Base-by-base conservation (phyloP, 2,113 vertebrate genomes). In the Sceloporus undulatus region DNA sequence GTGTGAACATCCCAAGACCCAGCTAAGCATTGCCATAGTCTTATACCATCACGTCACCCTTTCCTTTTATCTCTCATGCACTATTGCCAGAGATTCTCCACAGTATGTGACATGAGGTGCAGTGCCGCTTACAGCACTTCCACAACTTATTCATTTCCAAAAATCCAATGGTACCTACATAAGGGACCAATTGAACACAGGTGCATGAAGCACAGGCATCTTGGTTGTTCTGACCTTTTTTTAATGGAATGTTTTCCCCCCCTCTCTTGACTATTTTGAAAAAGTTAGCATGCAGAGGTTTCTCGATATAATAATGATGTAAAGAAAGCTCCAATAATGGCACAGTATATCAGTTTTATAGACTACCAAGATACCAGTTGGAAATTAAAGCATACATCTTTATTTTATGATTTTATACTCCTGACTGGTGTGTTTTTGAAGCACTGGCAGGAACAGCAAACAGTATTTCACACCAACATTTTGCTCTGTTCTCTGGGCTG, bases 311-410 rank as follows among this genome's bases (percentile, higher is more conserved):
- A 89, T 91, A 94, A 66, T n/a, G 40, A 88, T 48, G 85, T 54
- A 70, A 87, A 94, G 87, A 91, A 90, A 86, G 82, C 80, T 93
- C 90, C 93, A 94, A 86, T 88, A 93, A 93, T 87, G 87, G 86
- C 66, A 85, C 79, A 16, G 11, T 82, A 59, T 92, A 92, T 95
- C 89, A 91, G 5, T 90, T 91, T 90, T 90, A 90, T 65, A 54
- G 82, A 84, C 90, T 92, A 95, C 91, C 88, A 95, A 94, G 83
- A 76, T 90, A 87, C 93, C 80, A 85, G n/a, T 90, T 91, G 90
- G 88, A 91, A 94, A 95, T 92, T 88, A 95, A 90, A 81, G 68
- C 62, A 79, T 25, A 52, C 56, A 71, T 90, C 88, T 94, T 93
- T 85, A 82, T 87, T 89, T 92, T 91, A 92, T 0, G 34, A 74